phyloP scores from a whole-genome alignment of 2,888 invertebrate genomes.

The Troides oblongomaculatus region DNA sequence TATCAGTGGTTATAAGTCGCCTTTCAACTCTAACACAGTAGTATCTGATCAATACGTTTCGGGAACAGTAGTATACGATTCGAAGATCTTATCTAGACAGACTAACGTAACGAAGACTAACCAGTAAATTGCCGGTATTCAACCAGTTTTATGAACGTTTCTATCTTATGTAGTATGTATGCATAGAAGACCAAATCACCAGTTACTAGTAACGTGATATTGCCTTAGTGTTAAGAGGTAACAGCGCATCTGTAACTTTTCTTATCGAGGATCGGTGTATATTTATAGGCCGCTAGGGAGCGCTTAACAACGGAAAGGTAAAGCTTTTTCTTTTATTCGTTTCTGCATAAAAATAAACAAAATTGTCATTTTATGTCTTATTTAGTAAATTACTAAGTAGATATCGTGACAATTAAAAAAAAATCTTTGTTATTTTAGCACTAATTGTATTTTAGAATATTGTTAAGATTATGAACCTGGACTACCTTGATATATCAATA shows the following conservation, averaged over 20 bases:
- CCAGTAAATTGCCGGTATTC: background rate
- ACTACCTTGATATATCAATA: no score
- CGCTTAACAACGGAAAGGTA: background rate
- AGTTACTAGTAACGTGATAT: background rate
- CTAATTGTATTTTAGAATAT: no score
- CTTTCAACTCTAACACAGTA: no score
- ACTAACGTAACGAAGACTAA: no score
- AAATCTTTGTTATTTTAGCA: no score
- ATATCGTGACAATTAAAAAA: no score
- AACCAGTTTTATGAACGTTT: background rate
- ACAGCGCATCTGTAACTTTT: background rate
- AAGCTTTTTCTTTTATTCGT: background rate
- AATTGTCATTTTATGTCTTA: background rate
- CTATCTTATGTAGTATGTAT: background rate
- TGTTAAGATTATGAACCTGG: no score
- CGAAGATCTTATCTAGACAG: no score
- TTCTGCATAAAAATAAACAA: conserved; percentile 1
- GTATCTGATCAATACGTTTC: no score
- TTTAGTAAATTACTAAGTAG: no score
- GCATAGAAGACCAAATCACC: background rate
- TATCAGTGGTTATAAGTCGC: background rate
- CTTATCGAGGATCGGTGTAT: background rate
- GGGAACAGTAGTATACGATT: no score
- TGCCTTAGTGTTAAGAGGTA: background rate
- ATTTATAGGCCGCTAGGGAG: background rate